These are phyloP conservation scores for Gonatopus flavifemur DNA, from an alignment of 1,140 invertebrate species.

Conservation along the genomic window DNA sequence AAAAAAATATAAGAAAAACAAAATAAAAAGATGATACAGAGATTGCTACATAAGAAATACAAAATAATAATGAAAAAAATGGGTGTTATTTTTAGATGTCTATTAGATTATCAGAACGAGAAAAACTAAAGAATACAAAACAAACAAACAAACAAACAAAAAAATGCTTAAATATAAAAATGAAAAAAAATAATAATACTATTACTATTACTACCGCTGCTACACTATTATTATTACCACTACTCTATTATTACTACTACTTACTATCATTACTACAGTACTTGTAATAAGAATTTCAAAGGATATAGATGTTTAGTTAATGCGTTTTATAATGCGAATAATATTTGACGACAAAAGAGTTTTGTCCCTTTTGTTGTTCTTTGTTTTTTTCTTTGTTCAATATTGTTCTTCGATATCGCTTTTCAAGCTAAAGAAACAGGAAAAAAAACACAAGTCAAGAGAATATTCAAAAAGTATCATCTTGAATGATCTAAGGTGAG, in stretches of 20 bases:
- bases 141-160: too few relatives aligned
- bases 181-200: slow-evolving; percentile 35
- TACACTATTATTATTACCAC: slow-evolving; percentile 17
- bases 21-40: slow-evolving; percentile 10
- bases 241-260: slow-evolving; percentile 12
- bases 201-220: slow-evolving; percentile 29
- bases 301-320: slow-evolving; percentile 39
- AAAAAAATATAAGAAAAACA: slow-evolving; percentile 19
- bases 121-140: slow-evolving; percentile 39
- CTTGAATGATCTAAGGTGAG: too few relatives aligned
- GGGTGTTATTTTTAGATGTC: slow-evolving; percentile 56
- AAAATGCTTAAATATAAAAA: slow-evolving; percentile 47
- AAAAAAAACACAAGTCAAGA: too few relatives aligned
- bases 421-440: too few relatives aligned
- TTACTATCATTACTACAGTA: slow-evolving; percentile 20
- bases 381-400: too few relatives aligned
- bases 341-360: too few relatives aligned
- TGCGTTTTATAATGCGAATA: slow-evolving; percentile 31
- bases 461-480: too few relatives aligned
- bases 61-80: slow-evolving; percentile 50
- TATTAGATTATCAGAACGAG: slow-evolving; percentile 53
- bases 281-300: slow-evolving; percentile 45
- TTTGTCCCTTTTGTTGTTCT: too few relatives aligned
- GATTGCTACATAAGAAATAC: slow-evolving; percentile 48
- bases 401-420: too few relatives aligned